Base-by-base conservation (phyloP, 2,888 invertebrate genomes). In the Biston stratarius region DNA sequence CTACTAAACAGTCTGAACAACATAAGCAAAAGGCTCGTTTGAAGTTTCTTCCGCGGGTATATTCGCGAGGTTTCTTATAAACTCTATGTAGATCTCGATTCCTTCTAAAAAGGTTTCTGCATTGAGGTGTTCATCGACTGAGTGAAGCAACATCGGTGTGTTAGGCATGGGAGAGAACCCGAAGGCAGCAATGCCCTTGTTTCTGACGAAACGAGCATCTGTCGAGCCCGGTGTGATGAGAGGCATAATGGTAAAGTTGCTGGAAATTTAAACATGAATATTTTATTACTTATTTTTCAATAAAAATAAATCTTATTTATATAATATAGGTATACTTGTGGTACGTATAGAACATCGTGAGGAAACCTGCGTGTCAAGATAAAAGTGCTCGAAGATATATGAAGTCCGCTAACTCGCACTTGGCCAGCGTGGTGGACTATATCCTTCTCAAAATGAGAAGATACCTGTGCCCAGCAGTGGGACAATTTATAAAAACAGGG, bases 161-260 rank as follows among this genome's bases (percentile, higher is more conserved):
- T 96, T 95, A 81, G 96, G 96, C 94, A 98, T 97, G 0, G 97
- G 97, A 0, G 97, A 97, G 84, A 98, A 96, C n/a, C 97, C 97
- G 75, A 97, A 92, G 0, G 97, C 97, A n/a, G 97, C 96, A 61
- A 96, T 94, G 12, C 96, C 97, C 51, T 95, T 87, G 94, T 90
- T 88, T 77, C 98, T 95, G 14, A 98, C 87, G 82, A 95, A 97
- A 53, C 98, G 95, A 71, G 97, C 96, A 81, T 99, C 75, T 95
- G 84, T 98, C 55, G 96, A 97, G 6, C 97, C 98, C 0, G 97
- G 96, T 72, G 97, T 97, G 33, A 97, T 95, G 75, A 96, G 93
- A 6, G 94, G 90, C 65, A 95, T 92, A 58, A 96, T 83, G 72
- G 92, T 88, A 6, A 97, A 82, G 0, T 91, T 94, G 78, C 96